phyloP scores from a whole-genome alignment of 2,797 vertebrate genomes.

The Australoheros facetus region DNA sequence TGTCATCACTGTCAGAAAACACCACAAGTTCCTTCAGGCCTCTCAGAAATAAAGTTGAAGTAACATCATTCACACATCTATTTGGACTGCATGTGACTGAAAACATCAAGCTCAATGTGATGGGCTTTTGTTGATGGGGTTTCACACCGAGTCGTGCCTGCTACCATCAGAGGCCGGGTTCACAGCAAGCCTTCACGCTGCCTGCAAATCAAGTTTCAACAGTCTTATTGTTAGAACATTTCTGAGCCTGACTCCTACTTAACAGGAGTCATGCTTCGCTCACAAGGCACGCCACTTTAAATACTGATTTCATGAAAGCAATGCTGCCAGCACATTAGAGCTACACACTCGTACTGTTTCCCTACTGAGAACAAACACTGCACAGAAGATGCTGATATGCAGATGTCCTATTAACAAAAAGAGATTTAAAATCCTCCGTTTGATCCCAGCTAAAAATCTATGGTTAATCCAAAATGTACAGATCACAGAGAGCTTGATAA shows the following conservation, averaged over 20 bases:
- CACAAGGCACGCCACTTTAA: background rate
- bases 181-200: conserved; percentile 27
- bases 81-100: conserved; percentile 19
- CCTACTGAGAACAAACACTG: conserved; percentile 1
- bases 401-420: background rate
- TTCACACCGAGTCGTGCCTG: conserved; percentile 22
- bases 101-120: conserved; percentile 37
- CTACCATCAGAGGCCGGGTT: conserved; percentile 37
- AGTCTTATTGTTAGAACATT: conserved; percentile 41
- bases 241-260: conserved; percentile 26
- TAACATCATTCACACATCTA: conserved; percentile 23
- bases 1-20: conserved; percentile 13
- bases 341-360: background rate
- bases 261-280: conserved; percentile 17
- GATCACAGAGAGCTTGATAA: background rate
- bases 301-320: conserved; percentile 20
- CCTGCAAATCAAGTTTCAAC: conserved; percentile 43
- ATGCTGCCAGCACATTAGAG: conserved; percentile 8
- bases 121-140: conserved; percentile 25
- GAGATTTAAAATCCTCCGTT: background rate
- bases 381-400: background rate
- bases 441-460: background rate
- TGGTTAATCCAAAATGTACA: background rate
- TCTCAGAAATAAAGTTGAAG: conserved; percentile 17
- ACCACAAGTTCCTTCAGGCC: background rate